Base-by-base conservation (phyloP, 1,140 invertebrate genomes). In the Anastrepha ludens region DNA sequence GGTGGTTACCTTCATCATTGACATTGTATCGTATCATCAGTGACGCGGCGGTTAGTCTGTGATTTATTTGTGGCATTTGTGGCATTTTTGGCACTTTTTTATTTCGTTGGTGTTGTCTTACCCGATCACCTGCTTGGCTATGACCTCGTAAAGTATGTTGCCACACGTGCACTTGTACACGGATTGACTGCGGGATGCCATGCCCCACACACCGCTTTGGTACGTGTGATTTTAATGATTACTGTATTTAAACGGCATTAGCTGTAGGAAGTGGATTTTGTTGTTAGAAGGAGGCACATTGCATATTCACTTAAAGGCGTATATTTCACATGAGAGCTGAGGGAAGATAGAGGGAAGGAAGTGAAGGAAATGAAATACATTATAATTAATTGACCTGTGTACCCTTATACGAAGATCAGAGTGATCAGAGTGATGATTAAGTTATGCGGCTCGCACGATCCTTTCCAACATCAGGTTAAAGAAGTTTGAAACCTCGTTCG, bases 1-100 rank as follows among this genome's bases (percentile, higher is more conserved):
- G 64, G 60, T 74, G 65, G 64, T 44, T 92, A 89, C 88, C 89
- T 90, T 89, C 91, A 90, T 87, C 87, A 65, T 39, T 29, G 85
- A 11, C 47, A 41, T 81, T 55, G 74, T 50, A 81, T 50, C 74
- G 44, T 11, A 41, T 81, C 47, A 81, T 50, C 74, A 55, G n/a
- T 81, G 74, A 29, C 20, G 17, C 20, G 47, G n/a, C 74, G 47
- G n/a, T 81, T 81, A 50, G 55, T 47, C 74, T n/a, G 74, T 81
- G 74, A 81, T 81, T 81, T 81, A 81, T 81, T 81, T n/a, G 74
- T 81, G 74, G 47, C 74, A 81, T 55, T 58, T 29, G 29, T 29
- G 29, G 29, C 29, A 29, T 29, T 55, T 81, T 81, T 81, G 74
- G 6, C 74, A 81, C 74, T 81, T 81, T 81, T 41, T 17, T 13